Conservation (phyloP, 1,140 invertebrate genomes). For the Eumeta japonica region DNA sequence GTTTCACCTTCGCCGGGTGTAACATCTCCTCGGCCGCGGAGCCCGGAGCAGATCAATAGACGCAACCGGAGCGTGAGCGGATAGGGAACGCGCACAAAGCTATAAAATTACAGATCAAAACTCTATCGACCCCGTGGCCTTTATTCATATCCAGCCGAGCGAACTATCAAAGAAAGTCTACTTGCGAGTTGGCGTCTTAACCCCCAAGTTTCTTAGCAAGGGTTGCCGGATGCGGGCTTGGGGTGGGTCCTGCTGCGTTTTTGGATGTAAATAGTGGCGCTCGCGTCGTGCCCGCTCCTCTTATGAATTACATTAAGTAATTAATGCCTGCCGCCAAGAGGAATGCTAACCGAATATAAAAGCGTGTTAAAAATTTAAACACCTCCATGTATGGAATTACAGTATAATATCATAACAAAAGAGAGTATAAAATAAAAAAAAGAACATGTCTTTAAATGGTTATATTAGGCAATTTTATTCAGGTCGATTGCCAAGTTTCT, state of each 20-base stretch:
- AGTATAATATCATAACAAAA: too few relatives aligned
- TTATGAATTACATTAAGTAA: conserved; percentile 58
- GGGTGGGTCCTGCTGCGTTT: conserved; percentile 28
- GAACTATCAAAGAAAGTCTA: conserved; percentile 55
- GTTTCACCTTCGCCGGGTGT: too few relatives aligned
- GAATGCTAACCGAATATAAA: too few relatives aligned
- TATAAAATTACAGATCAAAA: conserved; percentile 58
- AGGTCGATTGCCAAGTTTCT: too few relatives aligned
- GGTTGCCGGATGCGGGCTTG: conserved; percentile 44
- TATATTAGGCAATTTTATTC: too few relatives aligned
- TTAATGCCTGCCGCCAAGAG: conserved; percentile 42
- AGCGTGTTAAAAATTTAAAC: too few relatives aligned
- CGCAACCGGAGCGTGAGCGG: conserved; percentile 17
- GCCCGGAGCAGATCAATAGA: too few relatives aligned
- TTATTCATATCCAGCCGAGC: conserved; percentile 47
- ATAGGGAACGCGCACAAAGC: conserved; percentile 34
- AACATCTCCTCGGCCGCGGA: too few relatives aligned
- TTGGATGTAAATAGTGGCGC: conserved; percentile 53
- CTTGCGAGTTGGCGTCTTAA: conserved; percentile 54
- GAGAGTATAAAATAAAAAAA: too few relatives aligned
- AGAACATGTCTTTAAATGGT: too few relatives aligned
- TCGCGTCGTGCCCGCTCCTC: conserved; percentile 20
- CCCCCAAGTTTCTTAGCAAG: conserved; percentile 47
- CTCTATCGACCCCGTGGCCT: conserved; percentile 50
- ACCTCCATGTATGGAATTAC: too few relatives aligned